phyloP scores from a whole-genome alignment of 1,140 invertebrate genomes.

The Drosophila cardini region DNA sequence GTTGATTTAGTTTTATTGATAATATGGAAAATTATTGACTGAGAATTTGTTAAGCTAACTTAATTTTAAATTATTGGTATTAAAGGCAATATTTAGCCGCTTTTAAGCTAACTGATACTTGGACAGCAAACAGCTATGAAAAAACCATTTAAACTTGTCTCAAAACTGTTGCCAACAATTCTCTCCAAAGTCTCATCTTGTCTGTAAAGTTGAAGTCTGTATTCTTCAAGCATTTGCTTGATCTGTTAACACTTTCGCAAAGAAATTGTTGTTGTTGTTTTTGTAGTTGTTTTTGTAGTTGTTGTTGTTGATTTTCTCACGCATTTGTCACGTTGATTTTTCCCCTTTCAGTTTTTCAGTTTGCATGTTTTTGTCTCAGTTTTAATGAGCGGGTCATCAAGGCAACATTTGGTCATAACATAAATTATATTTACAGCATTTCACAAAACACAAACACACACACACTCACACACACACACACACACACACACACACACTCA shows the following conservation, averaged over 20 bases:
- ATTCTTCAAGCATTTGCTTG: not conserved
- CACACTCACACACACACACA: constrained; percentile 17
- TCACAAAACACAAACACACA: constrained; percentile 51
- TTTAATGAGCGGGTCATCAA: constrained; percentile 77
- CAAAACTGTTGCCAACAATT: too few relatives aligned
- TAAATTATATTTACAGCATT: constrained; percentile 74
- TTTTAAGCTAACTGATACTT: too few relatives aligned
- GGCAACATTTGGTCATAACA: constrained; percentile 63
- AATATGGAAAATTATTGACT: not conserved
- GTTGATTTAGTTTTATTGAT: not conserved
- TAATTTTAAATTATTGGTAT: too few relatives aligned
- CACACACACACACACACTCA: constrained; percentile 1
- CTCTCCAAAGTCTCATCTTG: too few relatives aligned
- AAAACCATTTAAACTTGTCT: too few relatives aligned
- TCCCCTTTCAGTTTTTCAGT: constrained; percentile 23
- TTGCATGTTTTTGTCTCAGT: constrained; percentile 32
- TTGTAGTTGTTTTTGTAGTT: not conserved
- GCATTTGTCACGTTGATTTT: constrained; percentile 70
- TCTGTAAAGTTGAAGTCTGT: not conserved
- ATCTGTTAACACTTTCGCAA: constrained; percentile 11
- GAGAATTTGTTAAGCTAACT: too few relatives aligned
- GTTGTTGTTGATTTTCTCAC: constrained; percentile 60
- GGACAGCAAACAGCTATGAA: too few relatives aligned
- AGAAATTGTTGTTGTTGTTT: constrained; percentile 7
- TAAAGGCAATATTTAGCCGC: too few relatives aligned